Evolutionary conservation across 2,888 invertebrate genomes (phyloP), one percentile per base, ranked within the genome.

Genomic region (Tiphia femorata): DNA sequence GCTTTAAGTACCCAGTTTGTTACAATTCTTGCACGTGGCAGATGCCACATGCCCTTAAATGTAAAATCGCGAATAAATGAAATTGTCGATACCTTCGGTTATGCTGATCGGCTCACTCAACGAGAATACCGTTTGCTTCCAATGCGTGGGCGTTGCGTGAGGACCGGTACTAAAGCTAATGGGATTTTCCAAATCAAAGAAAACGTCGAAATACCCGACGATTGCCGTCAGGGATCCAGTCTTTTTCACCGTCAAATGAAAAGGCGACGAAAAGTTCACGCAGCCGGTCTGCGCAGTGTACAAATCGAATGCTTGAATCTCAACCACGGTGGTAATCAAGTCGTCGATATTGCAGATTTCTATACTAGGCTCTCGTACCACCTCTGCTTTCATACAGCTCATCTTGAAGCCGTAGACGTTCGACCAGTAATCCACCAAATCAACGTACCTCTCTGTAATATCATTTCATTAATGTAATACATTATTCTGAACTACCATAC

Each of bases 361-460:
- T 33, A 94, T 88, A 12, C 88, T 86, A 0, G 92, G 91, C 78
- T 97, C 96, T 72, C 89, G 87, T 0, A 96, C 85, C 0, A 94
- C 94, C 79, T 94, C 92, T 1, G 88, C 87, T 77, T 93, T 93
- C 91, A 98, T 92, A 70, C 93, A 94, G 58, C 90, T 91, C 97
- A 98, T 98, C 84, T 93, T 92, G 75, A 93, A 96, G 0, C 96
- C 96, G 75, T 97, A 97, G 0, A 98, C 97, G 83, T 97, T 88
- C 14, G 94, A 91, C 97, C 97, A 98, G 81, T 92, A 97, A 38
- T 89, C 88, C 1, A 97, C 90, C 51, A 91, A 86, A 64, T 89
- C 89, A 29, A 89, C 86, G 74, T 94, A 92, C 10, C 91, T 87
- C 6, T 89, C 90, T 84, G 85, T 78, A 86, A 80, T 57, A 55